phyloP scores from a whole-genome alignment of 2,113 vertebrate species.

The Pituophis catenifer region DNA sequence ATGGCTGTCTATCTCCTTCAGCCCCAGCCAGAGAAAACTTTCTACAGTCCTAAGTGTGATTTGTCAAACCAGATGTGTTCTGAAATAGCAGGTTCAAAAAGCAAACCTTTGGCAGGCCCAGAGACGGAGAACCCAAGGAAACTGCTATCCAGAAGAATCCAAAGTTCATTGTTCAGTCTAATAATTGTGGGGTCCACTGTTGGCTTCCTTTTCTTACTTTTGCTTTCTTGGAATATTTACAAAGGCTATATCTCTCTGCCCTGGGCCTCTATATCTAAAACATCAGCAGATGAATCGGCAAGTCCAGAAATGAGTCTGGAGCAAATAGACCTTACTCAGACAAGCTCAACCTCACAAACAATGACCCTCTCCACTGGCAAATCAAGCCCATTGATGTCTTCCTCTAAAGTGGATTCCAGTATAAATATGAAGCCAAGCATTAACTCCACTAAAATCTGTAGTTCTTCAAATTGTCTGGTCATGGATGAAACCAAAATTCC shows the following conservation, averaged over 20 bases:
- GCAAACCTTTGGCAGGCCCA: not conserved
- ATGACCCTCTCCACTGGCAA: not conserved
- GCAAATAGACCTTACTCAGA: rapidly evolving
- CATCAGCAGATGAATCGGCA: not conserved
- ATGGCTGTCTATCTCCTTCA: constrained; percentile 56
- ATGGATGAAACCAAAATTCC: not conserved
- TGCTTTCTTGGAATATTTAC: constrained; percentile 70
- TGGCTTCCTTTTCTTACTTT: constrained; percentile 45
- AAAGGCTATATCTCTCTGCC: constrained; percentile 58
- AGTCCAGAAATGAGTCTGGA: not conserved
- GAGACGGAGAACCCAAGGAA: not conserved
- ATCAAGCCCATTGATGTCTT: not conserved
- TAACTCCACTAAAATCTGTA: not conserved
- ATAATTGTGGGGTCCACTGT: constrained; percentile 59
- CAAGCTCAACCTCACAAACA: rapidly evolving
- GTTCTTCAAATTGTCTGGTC: not conserved
- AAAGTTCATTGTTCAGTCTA: constrained; percentile 35
- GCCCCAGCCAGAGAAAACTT: not conserved
- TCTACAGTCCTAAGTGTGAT: too few species aligned
- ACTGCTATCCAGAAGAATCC: not conserved
- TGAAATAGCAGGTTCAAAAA: not conserved
- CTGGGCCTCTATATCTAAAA: constrained; percentile 28
- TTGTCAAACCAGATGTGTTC: rapidly evolving
- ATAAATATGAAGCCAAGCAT: rapidly evolving
- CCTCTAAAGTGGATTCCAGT: rapidly evolving